Evolutionary conservation across 2,113 vertebrate species (phyloP), one percentile per base, ranked within the genome.

Genomic region (Mormyrus lacerda): DNA sequence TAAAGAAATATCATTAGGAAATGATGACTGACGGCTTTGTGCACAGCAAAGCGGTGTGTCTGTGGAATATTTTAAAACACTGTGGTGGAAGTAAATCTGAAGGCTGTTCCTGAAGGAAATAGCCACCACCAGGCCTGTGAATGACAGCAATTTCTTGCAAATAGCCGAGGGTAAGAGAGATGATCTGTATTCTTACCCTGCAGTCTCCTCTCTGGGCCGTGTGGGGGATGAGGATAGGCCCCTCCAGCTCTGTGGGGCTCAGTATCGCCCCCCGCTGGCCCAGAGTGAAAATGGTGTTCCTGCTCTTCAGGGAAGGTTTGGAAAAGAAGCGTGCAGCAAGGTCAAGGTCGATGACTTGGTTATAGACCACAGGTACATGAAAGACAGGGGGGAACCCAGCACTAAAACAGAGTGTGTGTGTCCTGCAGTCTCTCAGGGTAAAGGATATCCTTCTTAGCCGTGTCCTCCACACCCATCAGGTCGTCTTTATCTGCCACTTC

Each of bases 401-500:
- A 85, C 21, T 58, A 9, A 35, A 11, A 85, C 42, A 65, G 11
- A 69, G 8, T 15, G 31, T 0, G 0, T 21, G 9, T 79, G 1
- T 17, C 10, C 47, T 31, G 31, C 10, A 1, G 8, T 1, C 4
- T 7, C 13, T 24, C 15, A 15, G 11, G 27, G 15, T 24, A 3
- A 94, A 97, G 96, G 97, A 97, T 97, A 98, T 96, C 97, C 95
- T 98, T 98, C 93, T 97, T 98, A 85, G 97, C 97, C 0, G 97
- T 99, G 92, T 99, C 98, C 91, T 99, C 97, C 0, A 98, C 96
- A 0, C 98, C 97, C 97, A 98, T 98, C 73, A 99, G 95, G 83
- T 98, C 97, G 0, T 98, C 98, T 91, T 99, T 99, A 90, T 99
- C 97, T 1, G 97, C 97, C 0, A 99, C 98, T 85, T 99, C 98